Percentiles rank a stretch among this genome's conserved stretches.
Evolutionary conservation across 1,140 invertebrate species (phyloP).

Genomic region (Nilaparvata lugens): DNA sequence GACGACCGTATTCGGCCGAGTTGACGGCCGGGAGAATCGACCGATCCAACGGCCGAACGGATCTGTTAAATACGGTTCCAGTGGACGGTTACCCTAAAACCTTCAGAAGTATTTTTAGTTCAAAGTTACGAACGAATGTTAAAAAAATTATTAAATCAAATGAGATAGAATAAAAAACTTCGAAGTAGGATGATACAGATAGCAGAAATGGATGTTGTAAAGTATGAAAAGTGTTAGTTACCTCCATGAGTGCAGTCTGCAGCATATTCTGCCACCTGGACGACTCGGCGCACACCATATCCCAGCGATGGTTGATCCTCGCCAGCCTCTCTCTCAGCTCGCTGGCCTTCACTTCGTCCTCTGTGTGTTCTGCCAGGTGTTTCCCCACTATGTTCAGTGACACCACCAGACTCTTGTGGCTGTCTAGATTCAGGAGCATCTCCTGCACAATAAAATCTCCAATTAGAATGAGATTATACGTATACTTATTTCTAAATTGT

Average conservation of each 20-base stretch:
- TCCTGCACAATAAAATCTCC: constrained; percentile 44
- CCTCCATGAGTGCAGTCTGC: constrained; percentile 65
- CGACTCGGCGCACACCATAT: constrained; percentile 61
- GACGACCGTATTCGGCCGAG: no score
- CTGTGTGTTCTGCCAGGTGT: constrained; percentile 68
- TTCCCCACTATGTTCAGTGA: constrained; percentile 77
- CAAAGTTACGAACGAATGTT: no score
- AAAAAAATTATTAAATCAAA: no score
- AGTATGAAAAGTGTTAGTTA: constrained; percentile 27
- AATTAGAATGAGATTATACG: no score
- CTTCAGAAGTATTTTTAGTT: no score
- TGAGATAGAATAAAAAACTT: neutral
- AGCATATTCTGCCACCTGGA: constrained; percentile 62
- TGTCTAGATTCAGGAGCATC: constrained; percentile 78
- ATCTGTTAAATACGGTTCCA: no score
- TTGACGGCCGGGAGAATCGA: no score
- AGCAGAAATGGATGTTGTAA: neutral
- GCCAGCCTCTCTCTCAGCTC: constrained; percentile 55
- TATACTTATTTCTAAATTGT: constrained; percentile 35
- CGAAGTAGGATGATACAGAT: neutral
- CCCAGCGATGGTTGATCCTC: constrained; percentile 67
- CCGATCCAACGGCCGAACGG: no score
- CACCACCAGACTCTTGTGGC: constrained; percentile 74
- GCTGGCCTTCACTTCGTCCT: constrained; percentile 51
- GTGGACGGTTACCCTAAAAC: no score